Evolutionary conservation across 1,140 invertebrate species (phyloP).

Genomic region (Solen grandis): DNA sequence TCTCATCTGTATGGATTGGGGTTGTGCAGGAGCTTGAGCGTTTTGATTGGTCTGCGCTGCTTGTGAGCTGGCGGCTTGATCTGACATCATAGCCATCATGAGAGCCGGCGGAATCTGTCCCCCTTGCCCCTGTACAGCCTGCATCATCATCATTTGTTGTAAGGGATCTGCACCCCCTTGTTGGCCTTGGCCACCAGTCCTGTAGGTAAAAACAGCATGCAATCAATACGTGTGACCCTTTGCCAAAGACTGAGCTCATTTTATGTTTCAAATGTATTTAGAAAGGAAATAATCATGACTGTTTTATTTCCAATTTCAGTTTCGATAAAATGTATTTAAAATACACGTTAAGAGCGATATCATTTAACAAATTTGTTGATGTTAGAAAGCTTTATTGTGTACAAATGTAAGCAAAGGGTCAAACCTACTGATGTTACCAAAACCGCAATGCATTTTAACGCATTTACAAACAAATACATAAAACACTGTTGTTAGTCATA

Average conservation of each 20-base stretch:
- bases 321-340: too few relatives aligned
- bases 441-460: background rate
- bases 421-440: background rate
- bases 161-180: background rate
- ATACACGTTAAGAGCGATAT: too few relatives aligned
- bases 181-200: background rate
- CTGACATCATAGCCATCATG: constrained; percentile 20
- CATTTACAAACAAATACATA: too few relatives aligned
- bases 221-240: background rate
- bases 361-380: background rate
- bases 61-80: background rate
- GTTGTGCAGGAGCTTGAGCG: too few relatives aligned
- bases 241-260: background rate
- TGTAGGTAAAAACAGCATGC: constrained; percentile 41
- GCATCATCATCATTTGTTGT: constrained; percentile 47
- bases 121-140: constrained; percentile 4
- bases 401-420: background rate
- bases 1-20: too few relatives aligned
- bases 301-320: too few relatives aligned
- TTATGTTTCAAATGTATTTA: too few relatives aligned
- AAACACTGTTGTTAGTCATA: too few relatives aligned
- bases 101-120: background rate
- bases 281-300: too few relatives aligned
- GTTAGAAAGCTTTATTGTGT: background rate
- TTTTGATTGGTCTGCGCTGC: too few relatives aligned